These are phyloP conservation scores for Chrysomela aeneicollis DNA, from an alignment of 2,888 invertebrate species.

Conservation along the genomic window DNA sequence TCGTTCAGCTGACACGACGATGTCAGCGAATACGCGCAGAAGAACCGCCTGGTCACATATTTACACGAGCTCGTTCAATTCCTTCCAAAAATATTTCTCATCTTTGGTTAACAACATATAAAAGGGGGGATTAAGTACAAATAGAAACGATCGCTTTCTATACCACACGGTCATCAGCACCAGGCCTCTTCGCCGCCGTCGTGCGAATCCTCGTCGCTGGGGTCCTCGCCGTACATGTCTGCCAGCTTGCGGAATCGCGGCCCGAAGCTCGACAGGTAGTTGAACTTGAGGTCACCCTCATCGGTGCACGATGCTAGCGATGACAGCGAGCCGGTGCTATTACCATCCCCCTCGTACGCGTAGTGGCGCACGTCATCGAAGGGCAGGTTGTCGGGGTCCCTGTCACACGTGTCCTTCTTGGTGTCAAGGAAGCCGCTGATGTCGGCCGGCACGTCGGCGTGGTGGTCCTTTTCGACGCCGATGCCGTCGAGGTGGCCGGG, in stretches of 20 bases:
- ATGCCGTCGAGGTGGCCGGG: slow-evolving; percentile 44
- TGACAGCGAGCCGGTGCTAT: slow-evolving; percentile 88
- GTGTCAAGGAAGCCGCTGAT: slow-evolving; percentile 90
- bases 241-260: slow-evolving; percentile 94
- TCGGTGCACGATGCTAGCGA: slow-evolving; percentile 82
- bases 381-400: slow-evolving; percentile 90
- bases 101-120: slow-evolving; percentile 53
- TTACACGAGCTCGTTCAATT: slow-evolving; percentile 43
- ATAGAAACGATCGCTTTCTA: slow-evolving; percentile 33
- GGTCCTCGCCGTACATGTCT: slow-evolving; percentile 93
- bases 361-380: slow-evolving; percentile 97
- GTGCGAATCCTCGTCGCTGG: slow-evolving; percentile 81
- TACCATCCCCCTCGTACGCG: slow-evolving; percentile 97
- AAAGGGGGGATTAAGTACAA: slow-evolving; percentile 48
- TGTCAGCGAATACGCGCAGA: too few relatives aligned
- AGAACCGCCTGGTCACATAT: too few relatives aligned
- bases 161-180: slow-evolving; percentile 66
- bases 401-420: slow-evolving; percentile 89
- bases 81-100: slow-evolving; percentile 49
- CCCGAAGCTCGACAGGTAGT: slow-evolving; percentile 93
- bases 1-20: too few relatives aligned
- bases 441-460: slow-evolving; percentile 75
- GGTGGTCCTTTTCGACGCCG: slow-evolving; percentile 58
- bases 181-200: slow-evolving; percentile 83
- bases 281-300: slow-evolving; percentile 82